phyloP scores from a whole-genome alignment of 2,888 invertebrate genomes.

The Leptinotarsa peninsularis region DNA sequence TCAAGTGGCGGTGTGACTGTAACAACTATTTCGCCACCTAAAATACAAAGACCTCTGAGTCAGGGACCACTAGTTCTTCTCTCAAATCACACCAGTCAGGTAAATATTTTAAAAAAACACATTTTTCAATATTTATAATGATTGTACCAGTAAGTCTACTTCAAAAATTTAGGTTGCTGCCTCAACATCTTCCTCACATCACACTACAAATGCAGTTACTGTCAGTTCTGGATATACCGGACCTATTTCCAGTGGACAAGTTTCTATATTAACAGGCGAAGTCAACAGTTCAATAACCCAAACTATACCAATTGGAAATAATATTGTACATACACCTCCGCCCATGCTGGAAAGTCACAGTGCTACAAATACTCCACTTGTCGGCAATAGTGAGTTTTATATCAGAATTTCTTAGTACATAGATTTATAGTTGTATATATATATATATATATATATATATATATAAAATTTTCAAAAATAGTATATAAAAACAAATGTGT shows the following conservation, averaged over 20 bases:
- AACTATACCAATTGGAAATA: slow-evolving; percentile 61
- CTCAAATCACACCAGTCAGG: slow-evolving; percentile 58
- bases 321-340: slow-evolving; percentile 46
- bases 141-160: neutral
- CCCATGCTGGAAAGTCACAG: slow-evolving; percentile 47
- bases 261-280: slow-evolving; percentile 61
- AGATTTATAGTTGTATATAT: slow-evolving; percentile 7
- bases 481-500: too few species aligned
- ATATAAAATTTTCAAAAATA: too few species aligned
- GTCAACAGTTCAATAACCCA: slow-evolving; percentile 59
- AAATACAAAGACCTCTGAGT: slow-evolving; percentile 67
- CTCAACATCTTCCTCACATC: slow-evolving; percentile 43
- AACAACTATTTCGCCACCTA: slow-evolving; percentile 71
- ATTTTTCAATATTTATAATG: neutral
- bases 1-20: slow-evolving; percentile 74
- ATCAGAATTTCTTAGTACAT: neutral
- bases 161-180: slow-evolving; percentile 22
- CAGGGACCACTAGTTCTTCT: slow-evolving; percentile 68
- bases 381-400: slow-evolving; percentile 54
- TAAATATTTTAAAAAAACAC: slow-evolving; percentile 36
- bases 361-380: slow-evolving; percentile 40
- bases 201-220: slow-evolving; percentile 59
- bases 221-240: slow-evolving; percentile 64
- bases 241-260: slow-evolving; percentile 61
- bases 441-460: too few species aligned